Base-by-base conservation (phyloP, 2,113 vertebrate genomes). In the Oreochromis niloticus region DNA sequence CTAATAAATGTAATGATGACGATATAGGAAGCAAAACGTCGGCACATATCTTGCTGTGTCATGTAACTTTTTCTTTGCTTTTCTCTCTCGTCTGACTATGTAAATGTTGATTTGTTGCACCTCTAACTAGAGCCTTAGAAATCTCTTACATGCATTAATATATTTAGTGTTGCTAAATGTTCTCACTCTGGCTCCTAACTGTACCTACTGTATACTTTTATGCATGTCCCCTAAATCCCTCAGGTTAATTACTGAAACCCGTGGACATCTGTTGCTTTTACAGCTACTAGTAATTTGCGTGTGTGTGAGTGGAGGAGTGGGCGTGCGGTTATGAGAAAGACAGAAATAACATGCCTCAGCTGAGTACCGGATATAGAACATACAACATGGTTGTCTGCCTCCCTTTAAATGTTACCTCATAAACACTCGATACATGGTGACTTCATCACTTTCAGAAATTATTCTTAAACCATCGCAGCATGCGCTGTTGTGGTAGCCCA, bases 331-430 rank as follows among this genome's bases (percentile, higher is more conserved):
- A 13, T 50, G 24, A n/a, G 41, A 83, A 32, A 39, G 48, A 84
- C 55, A 78, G 16, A 86, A 92, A 91, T 89, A 80, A 71, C 59
- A 86, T 59, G 39, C 19, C 57, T 39, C 50, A 81, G 80, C 71
- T 79, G 63, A 80, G 34, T 55, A 79, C 90, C 83, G 10, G 59
- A 89, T 93, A 87, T 93, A 92, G 89, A 87, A 88, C 87, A 75
- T 86, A 19, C 63, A 82, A 13, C 13, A 36, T 46, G 30, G 34
- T 78, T 50, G 80, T 91, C 84, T 57, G 61, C 82, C 82, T 93
- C 79, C 56, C 85, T 91, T 85, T 94, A 90, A 95, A 90, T 95
- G 87, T 80, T 92, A 90, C 84, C 86, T 80, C 85, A 94, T 85
- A 56, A 88, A 80, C 52, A 57, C 85, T 71, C 16, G 19, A 61